Percentiles rank a stretch among this genome's conserved stretches.
Evolutionary conservation across 2,888 invertebrate genomes (phyloP).

Genomic region (Sphaerophoria rueppellii): DNA sequence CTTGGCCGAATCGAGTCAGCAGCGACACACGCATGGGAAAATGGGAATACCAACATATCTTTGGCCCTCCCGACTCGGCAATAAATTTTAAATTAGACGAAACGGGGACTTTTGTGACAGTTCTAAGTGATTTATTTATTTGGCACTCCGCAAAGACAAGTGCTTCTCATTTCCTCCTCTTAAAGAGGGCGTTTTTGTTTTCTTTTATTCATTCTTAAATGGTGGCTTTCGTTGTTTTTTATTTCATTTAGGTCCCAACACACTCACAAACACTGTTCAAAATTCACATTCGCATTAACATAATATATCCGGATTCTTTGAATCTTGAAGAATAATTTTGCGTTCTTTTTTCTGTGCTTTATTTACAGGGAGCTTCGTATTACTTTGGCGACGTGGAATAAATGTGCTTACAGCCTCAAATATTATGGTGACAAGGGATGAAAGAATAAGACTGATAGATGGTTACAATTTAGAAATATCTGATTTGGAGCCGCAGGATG

Average conservation of each 20-base stretch:
- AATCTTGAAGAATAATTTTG: not conserved
- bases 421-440: slow-evolving; percentile 88
- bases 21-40: not conserved
- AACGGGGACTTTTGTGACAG: slow-evolving; percentile 65
- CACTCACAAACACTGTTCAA: not conserved
- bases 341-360: slow-evolving; percentile 32
- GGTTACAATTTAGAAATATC: slow-evolving; percentile 89
- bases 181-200: not conserved
- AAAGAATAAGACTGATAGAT: slow-evolving; percentile 87
- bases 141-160: slow-evolving; percentile 54
- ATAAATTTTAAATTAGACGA: slow-evolving; percentile 71
- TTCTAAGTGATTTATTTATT: slow-evolving; percentile 70
- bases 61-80: slow-evolving; percentile 27
- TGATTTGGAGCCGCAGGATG: slow-evolving; percentile 87
- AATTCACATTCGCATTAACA: not conserved
- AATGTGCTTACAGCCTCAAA: slow-evolving; percentile 88
- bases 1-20: slow-evolving; percentile 41
- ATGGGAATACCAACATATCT: no score
- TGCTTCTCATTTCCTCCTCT: slow-evolving; percentile 41
- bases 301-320: no score
- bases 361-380: slow-evolving; percentile 85
- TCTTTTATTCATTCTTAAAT: not conserved
- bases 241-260: not conserved
- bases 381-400: slow-evolving; percentile 88
- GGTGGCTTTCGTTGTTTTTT: not conserved